Conservation (phyloP, 2,797 vertebrate species). For the Momotus momota region DNA sequence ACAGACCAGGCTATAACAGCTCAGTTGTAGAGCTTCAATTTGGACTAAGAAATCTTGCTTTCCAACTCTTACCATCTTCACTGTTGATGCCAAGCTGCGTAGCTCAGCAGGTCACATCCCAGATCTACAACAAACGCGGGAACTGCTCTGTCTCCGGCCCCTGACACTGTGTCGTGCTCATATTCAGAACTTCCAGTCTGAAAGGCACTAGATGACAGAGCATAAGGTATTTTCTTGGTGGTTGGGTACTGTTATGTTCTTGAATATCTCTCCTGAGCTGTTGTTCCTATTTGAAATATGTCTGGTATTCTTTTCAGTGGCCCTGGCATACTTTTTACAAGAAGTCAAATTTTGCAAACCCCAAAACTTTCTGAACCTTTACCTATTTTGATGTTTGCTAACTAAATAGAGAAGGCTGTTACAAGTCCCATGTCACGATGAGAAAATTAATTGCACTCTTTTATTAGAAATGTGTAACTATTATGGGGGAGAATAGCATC, state of each 20-base stretch:
- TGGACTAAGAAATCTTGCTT: not conserved
- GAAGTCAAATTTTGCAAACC: not conserved
- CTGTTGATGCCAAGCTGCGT: not conserved
- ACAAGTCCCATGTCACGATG: not conserved
- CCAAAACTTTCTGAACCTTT: not conserved
- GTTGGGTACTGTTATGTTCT: not conserved
- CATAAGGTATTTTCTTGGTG: not conserved
- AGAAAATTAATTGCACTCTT: not conserved
- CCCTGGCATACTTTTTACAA: not conserved
- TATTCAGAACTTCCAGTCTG: not conserved
- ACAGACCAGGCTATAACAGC: not conserved
- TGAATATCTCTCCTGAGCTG: not conserved
- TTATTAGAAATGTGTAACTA: not conserved
- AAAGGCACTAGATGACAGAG: not conserved
- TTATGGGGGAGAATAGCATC: not conserved
- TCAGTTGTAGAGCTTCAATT: not conserved
- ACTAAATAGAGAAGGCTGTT: not conserved
- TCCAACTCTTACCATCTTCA: not conserved
- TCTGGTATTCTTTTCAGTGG: not conserved
- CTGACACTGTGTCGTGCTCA: not conserved
- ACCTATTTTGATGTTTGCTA: not conserved
- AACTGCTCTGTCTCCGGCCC: not conserved
- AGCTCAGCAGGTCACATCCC: not conserved
- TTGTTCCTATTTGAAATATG: not conserved
- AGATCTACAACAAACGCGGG: not conserved